These are phyloP conservation scores for Callaeas wilsoni DNA, from an alignment of 2,113 vertebrate genomes.

Conservation along the genomic window DNA sequence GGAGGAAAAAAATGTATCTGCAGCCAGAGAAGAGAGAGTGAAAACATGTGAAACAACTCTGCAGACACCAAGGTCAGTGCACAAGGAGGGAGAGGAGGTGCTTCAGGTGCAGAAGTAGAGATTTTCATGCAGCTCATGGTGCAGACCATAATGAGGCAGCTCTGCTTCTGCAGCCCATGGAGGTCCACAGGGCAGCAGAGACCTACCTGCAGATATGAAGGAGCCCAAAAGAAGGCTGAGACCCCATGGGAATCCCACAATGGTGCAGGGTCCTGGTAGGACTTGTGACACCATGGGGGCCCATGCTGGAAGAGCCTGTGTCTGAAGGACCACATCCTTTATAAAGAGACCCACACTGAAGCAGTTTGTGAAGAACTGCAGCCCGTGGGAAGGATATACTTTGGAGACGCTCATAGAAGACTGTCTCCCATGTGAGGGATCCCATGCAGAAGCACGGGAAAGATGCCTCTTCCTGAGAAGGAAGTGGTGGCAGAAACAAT, in stretches of 20 bases:
- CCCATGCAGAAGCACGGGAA: neutral
- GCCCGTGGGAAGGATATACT: neutral
- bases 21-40: neutral
- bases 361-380: neutral
- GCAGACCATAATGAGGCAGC: neutral
- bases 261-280: neutral
- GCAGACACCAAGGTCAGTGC: neutral
- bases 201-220: neutral
- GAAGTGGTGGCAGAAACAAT: neutral
- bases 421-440: neutral
- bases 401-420: neutral
- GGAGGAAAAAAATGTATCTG: neutral
- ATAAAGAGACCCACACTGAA: neutral
- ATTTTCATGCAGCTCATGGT: neutral
- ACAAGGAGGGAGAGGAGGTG: neutral
- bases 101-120: neutral
- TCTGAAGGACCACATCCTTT: neutral
- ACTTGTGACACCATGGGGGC: neutral
- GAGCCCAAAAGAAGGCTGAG: neutral
- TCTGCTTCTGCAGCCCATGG: neutral
- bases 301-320: neutral
- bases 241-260: neutral
- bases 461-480: neutral
- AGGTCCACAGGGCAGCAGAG: neutral
- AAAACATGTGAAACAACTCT: neutral